Evolutionary conservation across 1,140 invertebrate genomes (phyloP), one percentile per base, ranked within the genome.

Genomic region (Brachionus calyciflorus): DNA sequence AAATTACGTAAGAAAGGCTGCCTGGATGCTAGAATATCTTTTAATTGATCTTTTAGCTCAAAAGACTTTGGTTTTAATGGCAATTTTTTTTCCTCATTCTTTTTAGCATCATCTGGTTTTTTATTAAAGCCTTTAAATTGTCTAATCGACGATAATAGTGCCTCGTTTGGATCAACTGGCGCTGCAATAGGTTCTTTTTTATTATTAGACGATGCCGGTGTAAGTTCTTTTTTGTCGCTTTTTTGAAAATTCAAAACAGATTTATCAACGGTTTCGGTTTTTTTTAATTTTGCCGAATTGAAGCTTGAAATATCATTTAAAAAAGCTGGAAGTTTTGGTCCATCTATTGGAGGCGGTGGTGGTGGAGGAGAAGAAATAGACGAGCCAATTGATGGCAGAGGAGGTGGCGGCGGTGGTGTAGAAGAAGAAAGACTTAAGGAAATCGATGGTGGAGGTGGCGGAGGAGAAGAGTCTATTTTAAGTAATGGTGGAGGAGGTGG

Each of bases 111-210:
- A 44, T 65, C 44, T 1, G n/a, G 1, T 41, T 44, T n/a, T n/a
- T n/a, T n/a, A n/a, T n/a, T 9, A 19, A 65, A 65, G 21, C 60
- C 60, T 44, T 65, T 65, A 24, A 65, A 65, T 5, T 65, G 41
- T 44, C 40, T 37, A 6, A 65, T 65, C 14, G 60, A 65, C 1
- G 7, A 12, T 37, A 65, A 4, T 10, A 65, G 40, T 10, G 19
- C 40, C 44, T 65, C 24, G 17, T 41, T 37, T 7, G 30, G 55
- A 24, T 60, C 55, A 33, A 37, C 30, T 40, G 6, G 3, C 6
- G 14, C 19, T 53, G 33, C 33, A 9, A 37, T 37, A 37, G 33
- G 33, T 5, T 37, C 9, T 37, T 37, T 37, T 37, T 37, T 9
- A 37, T 3, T 37, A n/a, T n/a, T n/a, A n/a, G n/a, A n/a, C n/a